A percentile compares a stretch with the other conserved stretches of the same genome.
These are phyloP conservation scores for Pedicia rivosa DNA, from an alignment of 2,888 invertebrate genomes.

Conservation along the genomic window DNA sequence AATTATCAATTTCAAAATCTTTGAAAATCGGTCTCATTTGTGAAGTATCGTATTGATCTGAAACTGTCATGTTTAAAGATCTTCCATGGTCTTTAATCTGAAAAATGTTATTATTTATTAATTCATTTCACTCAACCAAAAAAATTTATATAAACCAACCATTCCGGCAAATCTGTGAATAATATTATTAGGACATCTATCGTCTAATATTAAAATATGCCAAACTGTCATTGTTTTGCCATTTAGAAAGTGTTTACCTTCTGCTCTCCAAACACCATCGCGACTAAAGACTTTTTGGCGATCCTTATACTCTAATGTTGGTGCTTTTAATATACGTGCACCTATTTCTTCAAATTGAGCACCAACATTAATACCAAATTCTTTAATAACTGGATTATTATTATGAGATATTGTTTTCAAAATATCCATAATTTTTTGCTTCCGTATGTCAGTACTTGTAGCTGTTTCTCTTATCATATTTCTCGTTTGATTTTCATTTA, in stretches of 20 bases:
- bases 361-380: conserved; percentile 69
- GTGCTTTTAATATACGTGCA: conserved; percentile 66
- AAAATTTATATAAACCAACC: conserved; percentile 20
- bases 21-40: conserved; percentile 9
- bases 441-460: conserved; percentile 57
- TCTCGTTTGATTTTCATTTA: conserved; percentile 68
- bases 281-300: conserved; percentile 15
- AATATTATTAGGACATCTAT: conserved; percentile 12
- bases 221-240: conserved; percentile 24
- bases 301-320: conserved; percentile 44
- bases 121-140: not conserved
- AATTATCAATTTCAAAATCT: conserved; percentile 15
- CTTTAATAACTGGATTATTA: conserved; percentile 39
- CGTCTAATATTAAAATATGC: conserved; percentile 32
- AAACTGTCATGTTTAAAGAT: conserved; percentile 17
- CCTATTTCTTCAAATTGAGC: conserved; percentile 55
- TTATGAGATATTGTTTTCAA: conserved; percentile 20
- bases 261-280: conserved; percentile 24
- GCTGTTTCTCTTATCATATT: conserved; percentile 81
- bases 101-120: conserved; percentile 11
- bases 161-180: conserved; percentile 17
- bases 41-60: conserved; percentile 9
- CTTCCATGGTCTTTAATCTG: conserved; percentile 10
- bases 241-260: conserved; percentile 20
- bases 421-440: conserved; percentile 56